Evolutionary conservation across 2,113 vertebrate genomes (phyloP).

Genomic region (Rhizomys pruinosus): DNA sequence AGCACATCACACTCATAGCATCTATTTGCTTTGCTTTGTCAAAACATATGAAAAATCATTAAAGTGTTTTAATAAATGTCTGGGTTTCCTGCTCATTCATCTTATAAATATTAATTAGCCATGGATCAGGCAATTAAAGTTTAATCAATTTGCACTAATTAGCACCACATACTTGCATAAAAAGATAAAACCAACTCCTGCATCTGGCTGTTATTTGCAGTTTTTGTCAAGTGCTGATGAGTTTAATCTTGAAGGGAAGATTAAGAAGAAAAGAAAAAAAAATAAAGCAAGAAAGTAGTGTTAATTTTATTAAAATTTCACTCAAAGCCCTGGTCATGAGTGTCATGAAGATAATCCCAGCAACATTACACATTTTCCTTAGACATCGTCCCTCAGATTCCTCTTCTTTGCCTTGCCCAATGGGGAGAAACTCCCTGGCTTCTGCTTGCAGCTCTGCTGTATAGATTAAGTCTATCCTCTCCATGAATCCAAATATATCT

Average conservation of each 20-base stretch:
- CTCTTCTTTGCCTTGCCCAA: constrained; percentile 47
- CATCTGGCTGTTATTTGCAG: constrained; percentile 92
- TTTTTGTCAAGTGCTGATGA: constrained; percentile 93
- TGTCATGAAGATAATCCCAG: constrained; percentile 81
- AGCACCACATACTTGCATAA: constrained; percentile 92
- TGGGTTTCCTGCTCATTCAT: constrained; percentile 91
- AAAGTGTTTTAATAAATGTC: constrained; percentile 93
- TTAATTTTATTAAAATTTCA: constrained; percentile 91
- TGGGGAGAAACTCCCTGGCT: neutral
- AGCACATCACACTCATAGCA: constrained; percentile 87
- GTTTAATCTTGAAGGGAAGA: constrained; percentile 91
- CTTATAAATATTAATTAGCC: constrained; percentile 93
- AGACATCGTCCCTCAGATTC: constrained; percentile 60
- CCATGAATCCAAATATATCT: neutral
- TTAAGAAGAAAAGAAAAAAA: constrained; percentile 89
- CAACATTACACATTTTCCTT: constrained; percentile 79
- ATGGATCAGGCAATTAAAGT: constrained; percentile 93
- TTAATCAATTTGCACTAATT: constrained; percentile 94
- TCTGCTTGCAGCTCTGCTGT: neutral
- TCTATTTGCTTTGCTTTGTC: constrained; percentile 91
- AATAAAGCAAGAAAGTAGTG: constrained; percentile 88
- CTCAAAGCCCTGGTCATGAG: constrained; percentile 83
- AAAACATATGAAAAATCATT: constrained; percentile 92
- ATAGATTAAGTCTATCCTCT: neutral
- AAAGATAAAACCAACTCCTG: constrained; percentile 91